Conservation (phyloP, 1,140 invertebrate genomes). For the Saxidomus purpurata region DNA sequence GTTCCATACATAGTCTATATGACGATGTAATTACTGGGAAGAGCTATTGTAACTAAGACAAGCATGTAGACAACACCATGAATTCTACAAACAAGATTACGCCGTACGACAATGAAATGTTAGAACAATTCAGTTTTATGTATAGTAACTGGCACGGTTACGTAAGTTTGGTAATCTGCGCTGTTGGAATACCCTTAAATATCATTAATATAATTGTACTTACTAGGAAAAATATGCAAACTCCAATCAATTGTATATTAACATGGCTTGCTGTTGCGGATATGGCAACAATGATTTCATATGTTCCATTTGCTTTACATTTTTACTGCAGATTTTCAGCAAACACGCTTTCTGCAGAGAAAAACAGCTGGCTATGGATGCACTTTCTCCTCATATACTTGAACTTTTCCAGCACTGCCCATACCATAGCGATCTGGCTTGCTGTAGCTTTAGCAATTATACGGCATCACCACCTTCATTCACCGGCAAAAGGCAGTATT, state of each 20-base stretch:
- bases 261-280: constrained; percentile 94
- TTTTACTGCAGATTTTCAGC: constrained; percentile 78
- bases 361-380: constrained; percentile 79
- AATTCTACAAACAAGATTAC: background rate
- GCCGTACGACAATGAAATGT: constrained; percentile 45
- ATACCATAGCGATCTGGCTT: constrained; percentile 97
- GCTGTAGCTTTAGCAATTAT: constrained; percentile 96
- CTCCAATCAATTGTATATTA: constrained; percentile 94
- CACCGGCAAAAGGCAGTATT: constrained; percentile 89
- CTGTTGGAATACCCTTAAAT: constrained; percentile 96
- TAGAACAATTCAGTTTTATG: constrained; percentile 74
- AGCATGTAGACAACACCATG: too few species aligned
- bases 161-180: constrained; percentile 91
- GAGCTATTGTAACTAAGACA: too few species aligned
- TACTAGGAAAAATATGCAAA: constrained; percentile 93
- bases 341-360: constrained; percentile 51
- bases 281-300: constrained; percentile 95
- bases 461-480: constrained; percentile 94
- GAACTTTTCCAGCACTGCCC: constrained; percentile 92
- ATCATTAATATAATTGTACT: constrained; percentile 95
- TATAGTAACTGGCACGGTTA: constrained; percentile 90
- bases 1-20: too few species aligned
- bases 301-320: constrained; percentile 93
- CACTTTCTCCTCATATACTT: constrained; percentile 81
- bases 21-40: too few species aligned